phyloP scores from a whole-genome alignment of 2,797 vertebrate species.

The Alcedo quadribrachys region DNA sequence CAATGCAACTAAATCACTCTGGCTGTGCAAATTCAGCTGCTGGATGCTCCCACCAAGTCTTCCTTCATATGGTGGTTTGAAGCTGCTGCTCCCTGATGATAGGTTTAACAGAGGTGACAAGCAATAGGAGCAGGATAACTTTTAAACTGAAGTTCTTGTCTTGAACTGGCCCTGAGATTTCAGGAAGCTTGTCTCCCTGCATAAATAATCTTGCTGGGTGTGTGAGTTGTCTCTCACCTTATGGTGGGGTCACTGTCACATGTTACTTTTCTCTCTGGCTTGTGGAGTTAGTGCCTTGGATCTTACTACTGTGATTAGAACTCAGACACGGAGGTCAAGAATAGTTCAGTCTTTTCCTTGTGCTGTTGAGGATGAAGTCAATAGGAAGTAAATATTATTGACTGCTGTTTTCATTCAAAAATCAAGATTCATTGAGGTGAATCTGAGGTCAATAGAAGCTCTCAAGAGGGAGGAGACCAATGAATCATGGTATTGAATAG shows the following conservation, averaged over 20 bases:
- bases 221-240: background rate
- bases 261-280: background rate
- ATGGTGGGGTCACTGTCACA: background rate
- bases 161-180: background rate
- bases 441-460: conserved; percentile 59
- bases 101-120: background rate
- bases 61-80: background rate
- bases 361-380: conserved; percentile 56
- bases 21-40: background rate
- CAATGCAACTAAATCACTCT: background rate
- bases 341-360: conserved; percentile 32
- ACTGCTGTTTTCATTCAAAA: conserved; percentile 71
- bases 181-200: background rate
- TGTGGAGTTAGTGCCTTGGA: background rate
- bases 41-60: background rate
- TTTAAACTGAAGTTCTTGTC: background rate
- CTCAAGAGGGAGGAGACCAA: conserved; percentile 18
- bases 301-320: background rate
- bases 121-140: background rate
- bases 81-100: background rate
- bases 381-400: conserved; percentile 70
- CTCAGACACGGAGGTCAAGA: conserved; percentile 44
- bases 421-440: conserved; percentile 75
- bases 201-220: background rate
- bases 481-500: conserved; percentile 51